phyloP scores from a whole-genome alignment of 2,113 vertebrate species.

The Scolopax mira region DNA sequence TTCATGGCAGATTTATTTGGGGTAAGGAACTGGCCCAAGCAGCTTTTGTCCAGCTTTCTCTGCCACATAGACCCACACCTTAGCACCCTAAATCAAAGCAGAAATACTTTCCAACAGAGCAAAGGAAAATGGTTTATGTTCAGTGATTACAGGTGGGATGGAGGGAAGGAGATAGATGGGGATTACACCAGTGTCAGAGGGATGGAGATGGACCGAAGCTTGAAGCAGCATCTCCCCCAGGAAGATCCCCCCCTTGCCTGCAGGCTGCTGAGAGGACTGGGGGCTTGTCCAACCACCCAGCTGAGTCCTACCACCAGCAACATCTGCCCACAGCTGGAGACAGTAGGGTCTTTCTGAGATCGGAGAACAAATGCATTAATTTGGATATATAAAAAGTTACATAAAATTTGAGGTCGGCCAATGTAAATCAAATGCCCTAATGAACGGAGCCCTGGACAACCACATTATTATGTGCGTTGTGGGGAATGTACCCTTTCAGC shows the following conservation, averaged over 20 bases:
- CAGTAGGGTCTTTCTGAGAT: not conserved
- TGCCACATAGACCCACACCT: not conserved
- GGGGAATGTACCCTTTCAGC: constrained; percentile 22
- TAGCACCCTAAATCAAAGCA: not conserved
- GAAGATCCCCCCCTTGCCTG: not conserved
- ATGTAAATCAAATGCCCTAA: constrained; percentile 28
- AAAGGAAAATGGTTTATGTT: accelerated
- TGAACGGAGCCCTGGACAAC: not conserved
- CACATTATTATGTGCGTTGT: constrained; percentile 38
- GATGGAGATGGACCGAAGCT: not conserved
- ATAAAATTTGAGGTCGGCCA: constrained; percentile 14
- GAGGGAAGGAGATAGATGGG: not conserved
- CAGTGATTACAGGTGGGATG: accelerated
- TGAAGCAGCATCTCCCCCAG: not conserved
- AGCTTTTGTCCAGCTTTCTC: not conserved
- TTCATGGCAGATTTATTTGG: not conserved
- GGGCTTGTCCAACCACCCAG: not conserved
- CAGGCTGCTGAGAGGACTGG: accelerated
- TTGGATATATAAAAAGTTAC: not conserved
- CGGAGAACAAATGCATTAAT: constrained; percentile 9
- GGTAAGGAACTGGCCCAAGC: not conserved
- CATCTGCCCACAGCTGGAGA: not conserved
- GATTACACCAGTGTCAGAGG: no score
- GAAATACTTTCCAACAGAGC: accelerated
- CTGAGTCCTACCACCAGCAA: not conserved